Percentiles rank a stretch among this genome's conserved stretches.
Evolutionary conservation across 30 jellyfish, hydroid and myxozoan species (phyloP).

Genomic region (Cassiopea andromeda): DNA sequence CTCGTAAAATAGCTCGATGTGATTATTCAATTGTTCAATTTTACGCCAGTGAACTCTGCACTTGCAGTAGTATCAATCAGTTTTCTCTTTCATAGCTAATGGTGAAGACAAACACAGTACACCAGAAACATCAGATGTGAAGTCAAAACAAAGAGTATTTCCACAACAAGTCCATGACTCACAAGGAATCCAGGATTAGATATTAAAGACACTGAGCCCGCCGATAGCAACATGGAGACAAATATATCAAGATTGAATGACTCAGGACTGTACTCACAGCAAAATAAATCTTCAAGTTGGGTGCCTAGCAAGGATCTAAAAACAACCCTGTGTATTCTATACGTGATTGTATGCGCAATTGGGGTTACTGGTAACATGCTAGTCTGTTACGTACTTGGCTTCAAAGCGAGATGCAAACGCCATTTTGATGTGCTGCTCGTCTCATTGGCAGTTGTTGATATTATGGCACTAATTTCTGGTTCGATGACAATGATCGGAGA

Average conservation of each 20-base stretch:
- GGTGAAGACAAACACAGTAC: background rate
- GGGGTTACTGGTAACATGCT: slow-evolving; percentile 48
- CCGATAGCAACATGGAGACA: background rate
- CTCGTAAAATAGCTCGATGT: background rate
- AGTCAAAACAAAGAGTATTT: background rate
- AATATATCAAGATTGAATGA: background rate
- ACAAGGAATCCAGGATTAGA: background rate
- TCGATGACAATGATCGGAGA: slow-evolving; percentile 56
- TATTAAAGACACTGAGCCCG: background rate
- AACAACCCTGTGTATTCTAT: slow-evolving; percentile 4
- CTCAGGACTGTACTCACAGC: background rate
- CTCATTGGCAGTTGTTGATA: slow-evolving; percentile 47
- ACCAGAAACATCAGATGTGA: background rate
- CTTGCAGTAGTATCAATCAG: too few relatives aligned
- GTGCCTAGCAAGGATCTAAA: slow-evolving; percentile 18
- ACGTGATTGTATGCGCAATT: slow-evolving; percentile 5
- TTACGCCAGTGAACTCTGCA: too few relatives aligned
- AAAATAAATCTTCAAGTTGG: slow-evolving; percentile 1
- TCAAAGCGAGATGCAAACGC: slow-evolving; percentile 24
- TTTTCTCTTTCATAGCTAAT: too few relatives aligned
- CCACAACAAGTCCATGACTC: background rate
- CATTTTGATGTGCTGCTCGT: slow-evolving; percentile 40
- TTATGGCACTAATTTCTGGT: slow-evolving; percentile 43
- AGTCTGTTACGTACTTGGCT: slow-evolving; percentile 59
- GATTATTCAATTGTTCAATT: too few relatives aligned